Evolutionary conservation across 2,797 vertebrate genomes (phyloP).

Genomic region (Heterohyrax brucei): DNA sequence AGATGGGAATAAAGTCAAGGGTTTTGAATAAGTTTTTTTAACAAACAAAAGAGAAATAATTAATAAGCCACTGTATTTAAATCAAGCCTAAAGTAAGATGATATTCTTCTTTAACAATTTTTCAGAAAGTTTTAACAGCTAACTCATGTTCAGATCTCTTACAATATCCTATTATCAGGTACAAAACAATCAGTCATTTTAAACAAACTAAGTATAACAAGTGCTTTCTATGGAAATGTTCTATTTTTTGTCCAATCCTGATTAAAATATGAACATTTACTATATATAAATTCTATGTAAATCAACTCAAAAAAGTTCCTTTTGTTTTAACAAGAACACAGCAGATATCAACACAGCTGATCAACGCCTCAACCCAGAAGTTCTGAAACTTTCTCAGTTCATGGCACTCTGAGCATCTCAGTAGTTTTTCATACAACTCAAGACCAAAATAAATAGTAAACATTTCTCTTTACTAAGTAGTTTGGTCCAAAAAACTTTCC

Average conservation of each 20-base stretch:
- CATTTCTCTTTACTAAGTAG: background rate
- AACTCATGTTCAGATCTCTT: background rate
- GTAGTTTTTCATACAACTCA: background rate
- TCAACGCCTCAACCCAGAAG: background rate
- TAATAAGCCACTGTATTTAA: background rate
- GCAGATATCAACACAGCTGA: background rate
- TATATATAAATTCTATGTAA: background rate
- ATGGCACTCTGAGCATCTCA: background rate
- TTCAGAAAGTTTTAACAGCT: background rate
- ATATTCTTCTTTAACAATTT: background rate
- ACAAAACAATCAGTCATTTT: background rate
- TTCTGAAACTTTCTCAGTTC: background rate
- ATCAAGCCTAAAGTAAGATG: background rate
- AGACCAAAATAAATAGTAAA: constrained; percentile 19
- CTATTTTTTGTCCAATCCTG: background rate
- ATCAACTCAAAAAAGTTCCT: background rate
- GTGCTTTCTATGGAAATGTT: background rate
- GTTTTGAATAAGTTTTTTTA: background rate
- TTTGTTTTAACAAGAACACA: constrained; percentile 5
- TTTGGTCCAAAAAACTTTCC: background rate
- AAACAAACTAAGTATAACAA: background rate
- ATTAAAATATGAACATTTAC: background rate
- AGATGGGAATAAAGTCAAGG: background rate
- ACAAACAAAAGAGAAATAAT: background rate
- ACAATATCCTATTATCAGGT: background rate